A percentile compares a stretch with the other conserved stretches of the same genome.
These are phyloP conservation scores for Temnothorax ravouxi DNA, from an alignment of 2,888 invertebrate species.

Conservation along the genomic window DNA sequence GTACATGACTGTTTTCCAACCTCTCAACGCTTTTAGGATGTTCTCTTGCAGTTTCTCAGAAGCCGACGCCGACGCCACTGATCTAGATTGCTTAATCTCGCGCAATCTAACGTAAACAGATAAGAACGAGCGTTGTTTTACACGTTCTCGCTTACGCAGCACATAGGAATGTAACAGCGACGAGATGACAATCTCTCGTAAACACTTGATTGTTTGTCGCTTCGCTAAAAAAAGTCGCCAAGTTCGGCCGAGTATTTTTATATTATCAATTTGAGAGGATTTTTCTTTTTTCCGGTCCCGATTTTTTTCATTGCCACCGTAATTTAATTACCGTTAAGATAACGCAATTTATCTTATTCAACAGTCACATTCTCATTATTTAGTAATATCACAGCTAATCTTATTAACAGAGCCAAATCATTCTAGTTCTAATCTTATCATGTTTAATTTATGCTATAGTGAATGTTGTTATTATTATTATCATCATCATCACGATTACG, in stretches of 20 bases:
- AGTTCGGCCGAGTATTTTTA: constrained; percentile 6
- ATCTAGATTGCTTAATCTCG: constrained; percentile 62
- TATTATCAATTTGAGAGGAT: background rate
- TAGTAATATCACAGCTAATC: background rate
- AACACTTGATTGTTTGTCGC: constrained; percentile 62
- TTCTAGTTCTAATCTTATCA: background rate
- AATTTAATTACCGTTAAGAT: constrained; percentile 28
- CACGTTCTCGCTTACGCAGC: constrained; percentile 57
- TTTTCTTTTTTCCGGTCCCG: background rate
- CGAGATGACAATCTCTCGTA: constrained; percentile 60
- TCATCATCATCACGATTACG: constrained; percentile 6
- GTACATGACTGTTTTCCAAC: constrained; percentile 24
- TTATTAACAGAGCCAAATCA: constrained; percentile 19
- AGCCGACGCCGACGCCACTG: constrained; percentile 52
- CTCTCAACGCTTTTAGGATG: constrained; percentile 30
- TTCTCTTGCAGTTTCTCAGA: constrained; percentile 44
- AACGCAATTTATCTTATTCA: constrained; percentile 4
- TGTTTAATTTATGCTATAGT: constrained; percentile 18
- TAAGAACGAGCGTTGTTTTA: constrained; percentile 52
- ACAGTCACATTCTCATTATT: background rate
- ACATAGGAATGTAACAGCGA: constrained; percentile 43
- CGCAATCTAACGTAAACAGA: constrained; percentile 48
- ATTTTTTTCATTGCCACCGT: constrained; percentile 8
- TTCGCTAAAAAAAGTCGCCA: constrained; percentile 31
- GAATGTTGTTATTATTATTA: constrained; percentile 12